Evolutionary conservation across 2,797 vertebrate genomes (phyloP), one percentile per base, ranked within the genome.

Genomic region (Cryptoprocta ferox): DNA sequence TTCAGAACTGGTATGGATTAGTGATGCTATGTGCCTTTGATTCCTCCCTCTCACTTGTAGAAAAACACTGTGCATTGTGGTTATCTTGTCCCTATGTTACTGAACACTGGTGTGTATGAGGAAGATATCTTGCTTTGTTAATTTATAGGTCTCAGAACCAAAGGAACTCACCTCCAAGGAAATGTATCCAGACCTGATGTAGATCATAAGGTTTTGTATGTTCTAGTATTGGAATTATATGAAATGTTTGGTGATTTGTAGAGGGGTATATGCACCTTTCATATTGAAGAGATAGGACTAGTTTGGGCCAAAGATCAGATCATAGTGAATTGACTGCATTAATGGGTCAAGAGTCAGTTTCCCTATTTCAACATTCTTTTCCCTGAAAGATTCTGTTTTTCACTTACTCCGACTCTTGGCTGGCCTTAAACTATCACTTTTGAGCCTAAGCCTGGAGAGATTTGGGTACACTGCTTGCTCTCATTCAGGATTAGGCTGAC

Each of bases 21-120:
- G 16, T 61, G 61, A 42, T 28, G 56, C 26, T 37, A 4, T 50
- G n/a, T n/a, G 18, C 19, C 35, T 83, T 16, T 3, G 14, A 12
- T 50, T 59, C 24, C n/a, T 61, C 32, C 63, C 13, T 91, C 13
- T 32, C 35, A 30, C 26, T 70, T 94, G 83, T 35, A 86, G 5
- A 45, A 61, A 56, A 32, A 13, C 6, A 63, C 9, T 16, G 0
- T 5, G 9, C 2, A 39, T 16, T 59, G 19, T 50, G 21, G 3
- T 59, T 86, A 26, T 32, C 5, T 5, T 63, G 21, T 8, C 19
- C 3, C 13, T 68, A 21, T 66, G 11, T 42, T 76, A 37, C 12
- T 48, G 3, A 50, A 59, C 0, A 0, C 39, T 59, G 18, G 4
- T n/a, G 3, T 53, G 18, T 56, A 70, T 6, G 3, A 37, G 13